Percentiles rank a stretch among this genome's conserved stretches.
Evolutionary conservation across 2,113 vertebrate species (phyloP).

Genomic region (Microcebus griseorufus): DNA sequence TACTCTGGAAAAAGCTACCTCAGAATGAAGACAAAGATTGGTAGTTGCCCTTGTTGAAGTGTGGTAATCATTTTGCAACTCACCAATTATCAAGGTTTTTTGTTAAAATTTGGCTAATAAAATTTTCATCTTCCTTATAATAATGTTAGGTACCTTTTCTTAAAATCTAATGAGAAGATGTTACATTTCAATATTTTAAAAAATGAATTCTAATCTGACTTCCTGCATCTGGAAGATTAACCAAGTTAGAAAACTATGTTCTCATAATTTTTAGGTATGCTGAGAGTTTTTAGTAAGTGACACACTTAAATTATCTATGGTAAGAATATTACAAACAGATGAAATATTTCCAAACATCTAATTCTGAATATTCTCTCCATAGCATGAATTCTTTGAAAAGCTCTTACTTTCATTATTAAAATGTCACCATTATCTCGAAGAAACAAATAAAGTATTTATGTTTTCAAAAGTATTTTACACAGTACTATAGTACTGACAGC

Average conservation of each 20-base stretch:
- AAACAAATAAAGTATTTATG: background rate
- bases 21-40: background rate
- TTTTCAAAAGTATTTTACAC: constrained; percentile 22
- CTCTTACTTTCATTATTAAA: constrained; percentile 42
- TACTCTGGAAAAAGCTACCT: background rate
- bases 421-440: constrained; percentile 15
- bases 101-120: background rate
- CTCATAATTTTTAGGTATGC: background rate
- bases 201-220: constrained; percentile 18
- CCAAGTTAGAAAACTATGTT: constrained; percentile 24
- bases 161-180: constrained; percentile 1
- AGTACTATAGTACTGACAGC: background rate
- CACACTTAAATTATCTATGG: constrained; percentile 20
- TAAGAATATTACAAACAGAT: constrained; percentile 33
- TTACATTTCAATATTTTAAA: background rate
- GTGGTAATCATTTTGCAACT: background rate
- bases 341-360: constrained; percentile 32
- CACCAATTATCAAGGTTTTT: background rate
- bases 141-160: background rate
- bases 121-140: background rate
- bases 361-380: background rate
- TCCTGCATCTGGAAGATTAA: constrained; percentile 41
- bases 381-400: constrained; percentile 26
- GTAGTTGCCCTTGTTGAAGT: background rate
- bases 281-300: constrained; percentile 31